Evolutionary conservation across 2,888 invertebrate species (phyloP).

Genomic region (Eupelmus urozonus): DNA sequence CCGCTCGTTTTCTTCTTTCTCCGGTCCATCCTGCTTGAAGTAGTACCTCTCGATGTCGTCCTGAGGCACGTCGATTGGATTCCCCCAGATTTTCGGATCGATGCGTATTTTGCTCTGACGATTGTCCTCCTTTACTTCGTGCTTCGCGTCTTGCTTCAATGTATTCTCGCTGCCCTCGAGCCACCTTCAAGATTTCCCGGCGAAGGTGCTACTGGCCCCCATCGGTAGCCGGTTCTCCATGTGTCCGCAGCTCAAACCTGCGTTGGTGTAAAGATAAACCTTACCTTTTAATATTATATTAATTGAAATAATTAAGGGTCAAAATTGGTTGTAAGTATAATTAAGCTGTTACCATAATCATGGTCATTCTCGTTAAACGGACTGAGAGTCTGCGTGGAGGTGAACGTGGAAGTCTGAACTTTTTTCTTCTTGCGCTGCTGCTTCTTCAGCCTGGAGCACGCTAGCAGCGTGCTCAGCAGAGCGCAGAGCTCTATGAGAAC

Average conservation of each 20-base stretch:
- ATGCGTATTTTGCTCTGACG: conserved; percentile 10
- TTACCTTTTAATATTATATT: background rate
- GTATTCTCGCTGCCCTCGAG: conserved; percentile 73
- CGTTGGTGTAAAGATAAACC: background rate
- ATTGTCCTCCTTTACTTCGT: conserved; percentile 23
- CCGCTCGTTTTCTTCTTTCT: conserved; percentile 36
- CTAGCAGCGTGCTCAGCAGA: conserved; percentile 84
- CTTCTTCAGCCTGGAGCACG: conserved; percentile 82
- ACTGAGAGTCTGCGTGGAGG: conserved; percentile 73
- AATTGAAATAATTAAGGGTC: background rate
- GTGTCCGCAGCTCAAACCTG: conserved; percentile 71
- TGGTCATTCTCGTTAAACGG: conserved; percentile 73
- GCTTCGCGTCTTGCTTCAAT: conserved; percentile 41
- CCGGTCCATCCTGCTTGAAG: background rate
- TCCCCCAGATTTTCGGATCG: conserved; percentile 51
- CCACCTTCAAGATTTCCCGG: conserved; percentile 75
- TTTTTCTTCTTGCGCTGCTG: conserved; percentile 62
- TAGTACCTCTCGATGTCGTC: conserved; percentile 47
- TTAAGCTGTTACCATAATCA: conserved; percentile 67
- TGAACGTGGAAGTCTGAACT: conserved; percentile 68
- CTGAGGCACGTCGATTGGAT: conserved; percentile 56
- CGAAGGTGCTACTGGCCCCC: conserved; percentile 72
- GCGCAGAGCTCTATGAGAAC: conserved; percentile 87
- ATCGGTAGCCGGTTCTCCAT: conserved; percentile 73
- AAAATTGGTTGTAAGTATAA: too few relatives aligned